Evolutionary conservation across 37 sponge, comb jelly and placozoan species (phyloP).

Genomic region (Crambe crambe): DNA sequence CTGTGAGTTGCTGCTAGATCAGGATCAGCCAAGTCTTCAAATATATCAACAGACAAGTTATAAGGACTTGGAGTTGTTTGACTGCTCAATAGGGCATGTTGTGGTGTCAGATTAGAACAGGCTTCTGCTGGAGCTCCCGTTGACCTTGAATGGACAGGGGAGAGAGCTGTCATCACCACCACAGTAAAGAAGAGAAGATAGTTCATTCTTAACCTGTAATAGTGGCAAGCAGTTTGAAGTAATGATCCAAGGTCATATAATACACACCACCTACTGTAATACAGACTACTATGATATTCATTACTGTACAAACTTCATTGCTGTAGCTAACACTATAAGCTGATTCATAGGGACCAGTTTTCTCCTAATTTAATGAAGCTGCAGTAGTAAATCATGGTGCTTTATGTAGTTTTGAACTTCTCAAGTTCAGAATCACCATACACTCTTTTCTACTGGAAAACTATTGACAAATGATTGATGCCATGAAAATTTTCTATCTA

Average conservation of each 20-base stretch:
- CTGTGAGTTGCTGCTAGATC: neutral
- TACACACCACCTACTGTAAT: too few relatives aligned
- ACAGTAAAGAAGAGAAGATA: neutral
- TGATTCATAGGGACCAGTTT: neutral
- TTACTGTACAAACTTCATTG: neutral
- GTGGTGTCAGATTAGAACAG: neutral
- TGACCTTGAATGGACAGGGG: neutral
- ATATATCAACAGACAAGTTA: neutral
- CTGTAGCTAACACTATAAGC: neutral
- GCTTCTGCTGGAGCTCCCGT: slow-evolving; percentile 11
- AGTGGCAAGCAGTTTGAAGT: too few relatives aligned
- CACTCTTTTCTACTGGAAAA: too few relatives aligned
- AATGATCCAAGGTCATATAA: too few relatives aligned
- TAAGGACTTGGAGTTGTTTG: neutral
- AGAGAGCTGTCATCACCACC: neutral
- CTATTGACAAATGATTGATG: too few relatives aligned
- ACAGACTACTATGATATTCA: neutral
- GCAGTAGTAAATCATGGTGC: too few relatives aligned
- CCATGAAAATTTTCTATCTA: too few relatives aligned
- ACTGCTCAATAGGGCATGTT: neutral
- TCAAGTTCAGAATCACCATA: too few relatives aligned
- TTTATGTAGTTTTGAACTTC: too few relatives aligned
- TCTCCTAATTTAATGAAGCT: too few relatives aligned
- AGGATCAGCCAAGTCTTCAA: neutral
- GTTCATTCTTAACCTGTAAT: too few relatives aligned